Percentiles rank a stretch among this genome's conserved stretches.
Conservation (phyloP, 2,797 vertebrate species). For the Eremophila alpestris region DNA sequence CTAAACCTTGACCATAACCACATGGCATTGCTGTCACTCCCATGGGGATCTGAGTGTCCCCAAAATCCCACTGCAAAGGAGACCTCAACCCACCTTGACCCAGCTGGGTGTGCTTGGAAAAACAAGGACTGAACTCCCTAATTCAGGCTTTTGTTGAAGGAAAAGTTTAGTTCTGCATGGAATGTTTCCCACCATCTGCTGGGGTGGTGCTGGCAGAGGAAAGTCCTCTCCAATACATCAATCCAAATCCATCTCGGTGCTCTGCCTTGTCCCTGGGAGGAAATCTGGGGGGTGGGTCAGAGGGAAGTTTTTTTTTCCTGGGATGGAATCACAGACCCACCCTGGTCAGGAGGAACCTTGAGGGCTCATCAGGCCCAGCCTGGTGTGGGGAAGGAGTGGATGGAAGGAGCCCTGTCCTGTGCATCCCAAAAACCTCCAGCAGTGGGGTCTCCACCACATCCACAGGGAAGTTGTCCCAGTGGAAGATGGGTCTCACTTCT, state of each 20-base stretch:
- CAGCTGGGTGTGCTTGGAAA: neutral
- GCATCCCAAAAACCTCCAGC: neutral
- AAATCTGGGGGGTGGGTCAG: neutral
- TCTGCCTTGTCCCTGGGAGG: neutral
- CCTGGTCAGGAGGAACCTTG: neutral
- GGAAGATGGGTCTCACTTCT: neutral
- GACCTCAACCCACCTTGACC: rapidly evolving
- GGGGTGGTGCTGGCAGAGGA: neutral
- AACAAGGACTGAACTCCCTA: neutral
- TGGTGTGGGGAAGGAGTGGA: neutral
- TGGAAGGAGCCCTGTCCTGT: rapidly evolving
- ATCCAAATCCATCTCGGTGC: neutral
- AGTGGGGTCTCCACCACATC: neutral
- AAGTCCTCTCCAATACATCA: neutral
- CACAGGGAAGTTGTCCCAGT: rapidly evolving
- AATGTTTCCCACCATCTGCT: neutral
- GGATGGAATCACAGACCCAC: neutral
- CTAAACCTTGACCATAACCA: neutral
- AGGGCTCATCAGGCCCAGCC: neutral
- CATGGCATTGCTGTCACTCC: neutral
- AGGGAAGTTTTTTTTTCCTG: neutral
- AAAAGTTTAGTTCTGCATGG: neutral
- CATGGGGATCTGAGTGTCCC: rapidly evolving
- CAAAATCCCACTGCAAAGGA: rapidly evolving
- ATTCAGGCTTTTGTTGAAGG: neutral